Evolutionary conservation across 2,888 invertebrate genomes (phyloP).

Genomic region (Dioctria rufipes): DNA sequence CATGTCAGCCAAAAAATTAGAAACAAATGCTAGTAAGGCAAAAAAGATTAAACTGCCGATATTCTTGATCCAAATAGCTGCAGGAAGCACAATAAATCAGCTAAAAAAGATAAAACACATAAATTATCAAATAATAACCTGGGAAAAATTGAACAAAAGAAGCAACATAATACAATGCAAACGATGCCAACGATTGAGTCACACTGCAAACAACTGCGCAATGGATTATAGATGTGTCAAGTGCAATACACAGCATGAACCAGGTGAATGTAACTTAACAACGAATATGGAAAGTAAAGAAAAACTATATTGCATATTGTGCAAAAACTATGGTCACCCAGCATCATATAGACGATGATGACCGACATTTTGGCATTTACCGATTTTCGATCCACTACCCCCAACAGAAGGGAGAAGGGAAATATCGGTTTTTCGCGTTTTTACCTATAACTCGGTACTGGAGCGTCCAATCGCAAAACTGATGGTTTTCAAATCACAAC

Average conservation of each 20-base stretch:
- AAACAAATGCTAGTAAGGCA: too few species aligned
- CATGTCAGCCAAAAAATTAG: too few species aligned
- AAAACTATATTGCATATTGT: neutral
- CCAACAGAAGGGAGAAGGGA: too few species aligned
- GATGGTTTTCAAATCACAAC: too few species aligned
- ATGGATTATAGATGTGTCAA: conserved; percentile 21
- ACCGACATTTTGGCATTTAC: too few species aligned
- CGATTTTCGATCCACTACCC: too few species aligned
- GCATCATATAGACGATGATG: too few species aligned
- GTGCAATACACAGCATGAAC: conserved; percentile 2
- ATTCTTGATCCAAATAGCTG: too few species aligned
- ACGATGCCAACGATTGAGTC: conserved; percentile 39
- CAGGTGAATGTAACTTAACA: neutral
- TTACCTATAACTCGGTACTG: too few species aligned
- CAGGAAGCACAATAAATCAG: neutral
- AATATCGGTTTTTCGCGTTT: too few species aligned
- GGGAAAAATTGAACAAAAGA: neutral
- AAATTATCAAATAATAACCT: neutral
- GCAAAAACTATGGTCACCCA: conserved; percentile 12
- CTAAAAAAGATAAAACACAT: neutral
- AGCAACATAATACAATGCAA: neutral
- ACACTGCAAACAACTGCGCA: conserved; percentile 15
- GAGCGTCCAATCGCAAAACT: too few species aligned
- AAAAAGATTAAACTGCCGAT: too few species aligned
- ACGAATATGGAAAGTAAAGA: neutral